A percentile compares a stretch with the other conserved stretches of the same genome.
Conservation (phyloP, 1,140 invertebrate species). For the Oppia nitens region DNA sequence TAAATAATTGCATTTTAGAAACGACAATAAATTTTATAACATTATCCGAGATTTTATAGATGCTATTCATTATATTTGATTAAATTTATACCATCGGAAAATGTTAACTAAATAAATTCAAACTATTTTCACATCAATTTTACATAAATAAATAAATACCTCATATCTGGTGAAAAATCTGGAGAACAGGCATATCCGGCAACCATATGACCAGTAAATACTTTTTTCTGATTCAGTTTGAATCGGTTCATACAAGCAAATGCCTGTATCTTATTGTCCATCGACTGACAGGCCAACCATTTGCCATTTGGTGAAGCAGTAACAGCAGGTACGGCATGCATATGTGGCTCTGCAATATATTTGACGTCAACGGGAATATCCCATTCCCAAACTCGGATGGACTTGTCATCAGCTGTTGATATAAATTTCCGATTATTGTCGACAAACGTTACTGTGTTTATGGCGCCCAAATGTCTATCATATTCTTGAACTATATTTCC, state of each 20-base stretch:
- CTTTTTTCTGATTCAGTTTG: conserved; percentile 93
- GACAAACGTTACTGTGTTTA: conserved; percentile 97
- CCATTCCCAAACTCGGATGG: conserved; percentile 96
- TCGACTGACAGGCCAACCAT: conserved; percentile 96
- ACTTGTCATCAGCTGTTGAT: conserved; percentile 94
- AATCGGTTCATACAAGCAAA: conserved; percentile 94
- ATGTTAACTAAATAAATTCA: no score
- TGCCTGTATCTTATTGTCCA: conserved; percentile 98
- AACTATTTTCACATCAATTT: no score
- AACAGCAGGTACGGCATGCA: conserved; percentile 98
- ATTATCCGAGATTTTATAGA: no score
- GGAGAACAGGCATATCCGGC: conserved; percentile 93
- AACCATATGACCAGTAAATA: conserved; percentile 96
- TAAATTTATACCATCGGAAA: no score
- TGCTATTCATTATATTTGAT: no score
- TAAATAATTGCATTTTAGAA: no score
- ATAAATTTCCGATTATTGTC: conserved; percentile 96
- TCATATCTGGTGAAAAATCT: conserved; percentile 98
- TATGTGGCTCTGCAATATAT: conserved; percentile 97
- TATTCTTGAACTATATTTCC: conserved; percentile 97
- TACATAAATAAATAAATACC: no score
- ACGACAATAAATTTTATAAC: no score
- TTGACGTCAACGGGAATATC: conserved; percentile 99
- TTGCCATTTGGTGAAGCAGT: conserved; percentile 89
- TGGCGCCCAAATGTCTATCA: conserved; percentile 92